phyloP scores from a whole-genome alignment of 2,797 vertebrate species.

The Lepilemur ruficaudatus region DNA sequence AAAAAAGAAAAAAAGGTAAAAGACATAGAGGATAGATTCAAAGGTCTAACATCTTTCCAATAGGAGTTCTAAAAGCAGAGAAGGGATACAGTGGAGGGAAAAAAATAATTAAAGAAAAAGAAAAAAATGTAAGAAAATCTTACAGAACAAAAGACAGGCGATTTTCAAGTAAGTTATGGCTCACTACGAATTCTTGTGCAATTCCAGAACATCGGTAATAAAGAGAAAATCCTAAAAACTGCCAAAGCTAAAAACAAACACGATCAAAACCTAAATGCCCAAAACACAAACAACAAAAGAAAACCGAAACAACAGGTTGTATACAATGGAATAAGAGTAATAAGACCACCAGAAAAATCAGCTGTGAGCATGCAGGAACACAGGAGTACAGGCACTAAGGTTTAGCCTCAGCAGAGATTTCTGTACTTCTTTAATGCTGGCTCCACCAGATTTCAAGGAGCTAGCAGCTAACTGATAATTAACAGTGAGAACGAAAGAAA shows the following conservation, averaged over 20 bases:
- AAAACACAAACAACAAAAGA: neutral
- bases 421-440: neutral
- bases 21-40: neutral
- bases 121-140: neutral
- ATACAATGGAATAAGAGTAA: neutral
- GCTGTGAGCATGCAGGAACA: neutral
- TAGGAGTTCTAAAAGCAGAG: neutral
- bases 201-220: slow-evolving; percentile 1
- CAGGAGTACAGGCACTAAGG: neutral
- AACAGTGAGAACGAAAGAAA: neutral
- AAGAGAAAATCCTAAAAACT: neutral
- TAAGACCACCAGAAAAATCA: neutral
- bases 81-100: neutral
- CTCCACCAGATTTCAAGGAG: neutral
- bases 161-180: neutral
- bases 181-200: neutral
- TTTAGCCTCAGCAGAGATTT: neutral
- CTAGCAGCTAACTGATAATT: neutral
- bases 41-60: neutral
- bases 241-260: neutral
- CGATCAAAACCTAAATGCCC: neutral
- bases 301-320: neutral
- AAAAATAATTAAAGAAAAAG: neutral
- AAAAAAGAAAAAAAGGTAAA: neutral
- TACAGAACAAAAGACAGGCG: neutral